Conservation (phyloP, 1,140 invertebrate species). For the Drosophila nebulosa region DNA sequence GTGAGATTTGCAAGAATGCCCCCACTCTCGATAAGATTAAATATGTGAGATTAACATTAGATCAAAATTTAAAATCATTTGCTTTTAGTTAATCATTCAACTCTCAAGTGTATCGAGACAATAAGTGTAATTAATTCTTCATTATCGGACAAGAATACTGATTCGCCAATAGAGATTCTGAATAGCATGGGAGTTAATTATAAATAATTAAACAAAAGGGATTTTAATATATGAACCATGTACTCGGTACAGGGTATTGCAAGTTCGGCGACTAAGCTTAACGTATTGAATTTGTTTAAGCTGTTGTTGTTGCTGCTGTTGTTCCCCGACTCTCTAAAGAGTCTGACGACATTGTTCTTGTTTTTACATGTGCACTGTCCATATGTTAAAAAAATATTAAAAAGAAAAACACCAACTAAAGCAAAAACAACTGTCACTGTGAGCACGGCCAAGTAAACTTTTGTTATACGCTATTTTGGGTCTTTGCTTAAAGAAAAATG, state of each 20-base stretch:
- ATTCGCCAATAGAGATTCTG: too few species aligned
- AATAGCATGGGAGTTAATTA: too few species aligned
- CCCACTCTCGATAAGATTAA: too few species aligned
- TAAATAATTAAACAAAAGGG: too few species aligned
- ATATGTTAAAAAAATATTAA: conserved; percentile 33
- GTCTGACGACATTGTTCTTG: conserved; percentile 18
- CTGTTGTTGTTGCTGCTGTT: conserved; percentile 15
- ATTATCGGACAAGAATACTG: too few species aligned
- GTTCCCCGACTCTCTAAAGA: background rate
- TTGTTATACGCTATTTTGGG: background rate
- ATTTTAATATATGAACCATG: background rate
- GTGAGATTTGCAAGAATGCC: too few species aligned
- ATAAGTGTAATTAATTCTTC: too few species aligned
- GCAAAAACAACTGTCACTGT: conserved; percentile 30
- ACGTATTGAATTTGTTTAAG: background rate
- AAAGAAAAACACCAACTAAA: conserved; percentile 34
- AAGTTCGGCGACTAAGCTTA: background rate
- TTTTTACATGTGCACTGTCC: conserved; percentile 43
- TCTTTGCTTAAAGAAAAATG: too few species aligned
- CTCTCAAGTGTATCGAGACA: too few species aligned
- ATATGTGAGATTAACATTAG: too few species aligned
- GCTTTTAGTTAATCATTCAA: too few species aligned
- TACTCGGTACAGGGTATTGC: background rate
- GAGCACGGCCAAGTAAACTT: background rate
- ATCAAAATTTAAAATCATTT: too few species aligned